These are phyloP conservation scores for Valencia hispanica DNA, from an alignment of 2,797 vertebrate species.

Conservation along the genomic window DNA sequence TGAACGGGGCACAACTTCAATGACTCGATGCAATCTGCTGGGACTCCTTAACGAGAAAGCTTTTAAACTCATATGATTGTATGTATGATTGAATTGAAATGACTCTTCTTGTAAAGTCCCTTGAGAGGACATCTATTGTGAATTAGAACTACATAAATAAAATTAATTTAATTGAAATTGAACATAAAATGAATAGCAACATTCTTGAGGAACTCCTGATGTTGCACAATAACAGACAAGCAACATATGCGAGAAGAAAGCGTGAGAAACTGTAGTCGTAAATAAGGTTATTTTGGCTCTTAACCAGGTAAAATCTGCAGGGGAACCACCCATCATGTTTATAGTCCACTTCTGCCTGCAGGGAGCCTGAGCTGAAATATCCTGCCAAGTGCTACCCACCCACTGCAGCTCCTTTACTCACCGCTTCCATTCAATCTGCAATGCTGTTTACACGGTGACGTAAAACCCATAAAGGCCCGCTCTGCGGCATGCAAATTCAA, in stretches of 20 bases:
- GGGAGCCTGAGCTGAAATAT: conserved; percentile 53
- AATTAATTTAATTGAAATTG: no score
- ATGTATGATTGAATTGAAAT: no score
- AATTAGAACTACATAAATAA: no score
- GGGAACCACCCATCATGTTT: conserved; percentile 63
- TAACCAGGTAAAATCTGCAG: conserved; percentile 23
- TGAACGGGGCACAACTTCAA: no score
- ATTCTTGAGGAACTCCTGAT: conserved; percentile 31
- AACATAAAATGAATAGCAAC: conserved; percentile 21
- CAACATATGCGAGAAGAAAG: not conserved
- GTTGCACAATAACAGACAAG: conserved; percentile 17
- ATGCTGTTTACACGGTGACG: conserved; percentile 48
- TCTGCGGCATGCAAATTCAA: conserved; percentile 31
- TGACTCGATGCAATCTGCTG: no score
- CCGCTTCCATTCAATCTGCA: conserved; percentile 58
- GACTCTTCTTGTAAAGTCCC: no score
- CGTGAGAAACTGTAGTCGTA: conserved; percentile 9
- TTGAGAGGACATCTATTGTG: no score
- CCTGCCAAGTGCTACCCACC: conserved; percentile 74
- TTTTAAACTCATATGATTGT: no score
- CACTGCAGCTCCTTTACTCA: conserved; percentile 64
- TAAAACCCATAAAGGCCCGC: conserved; percentile 50
- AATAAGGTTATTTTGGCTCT: conserved; percentile 30
- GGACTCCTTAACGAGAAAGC: no score
- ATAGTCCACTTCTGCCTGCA: conserved; percentile 48